Evolutionary conservation across 2,888 invertebrate genomes (phyloP), one percentile per base, ranked within the genome.

Genomic region (Pristionchus fissidentatus): DNA sequence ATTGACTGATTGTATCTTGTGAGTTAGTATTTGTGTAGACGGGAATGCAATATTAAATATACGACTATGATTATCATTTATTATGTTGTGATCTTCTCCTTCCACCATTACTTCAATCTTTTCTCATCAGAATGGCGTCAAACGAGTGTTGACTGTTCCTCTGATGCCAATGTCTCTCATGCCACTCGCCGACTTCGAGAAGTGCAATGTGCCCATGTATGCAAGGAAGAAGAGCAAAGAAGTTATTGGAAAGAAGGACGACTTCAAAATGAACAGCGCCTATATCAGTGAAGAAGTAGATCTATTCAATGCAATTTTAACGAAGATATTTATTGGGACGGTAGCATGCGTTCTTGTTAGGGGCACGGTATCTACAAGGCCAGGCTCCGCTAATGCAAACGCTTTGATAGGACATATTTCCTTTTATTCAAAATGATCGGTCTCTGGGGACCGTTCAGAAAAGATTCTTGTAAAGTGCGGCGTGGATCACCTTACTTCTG

Each of bases 191-290:
- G 92, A 93, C 43, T 90, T 88, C 84, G 93, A 92, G 46, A 93
- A 93, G 86, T 91, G 92, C 85, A 91, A 92, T 62, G 92, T 92
- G 60, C 92, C 92, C n/a, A 85, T 93, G 32, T 86, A 92, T 13
- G 91, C 90, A 83, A 92, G 87, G 19, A 84, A 84, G 52, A 87
- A 86, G 35, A 84, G 80, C 15, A 88, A 83, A 35, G 79, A 93
- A 85, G 89, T 93, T 22, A 86, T 93, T 83, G 93, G 93, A 15
- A 93, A 92, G 87, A 90, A 93, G 62, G 92, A 92, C 85, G 93
- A 93, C 88, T 93, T 93, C 90, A 92, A 92, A 84, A 90, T 93
- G 87, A 93, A 93, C 89, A 92, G 91, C 1, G 90, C 92, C 83
- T 88, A 89, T 43, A 85, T 88, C 38, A 82, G 85, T 79, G 55